Evolutionary conservation across 2,888 invertebrate species (phyloP), one percentile per base, ranked within the genome.

Genomic region (Pseudococcus viburni): DNA sequence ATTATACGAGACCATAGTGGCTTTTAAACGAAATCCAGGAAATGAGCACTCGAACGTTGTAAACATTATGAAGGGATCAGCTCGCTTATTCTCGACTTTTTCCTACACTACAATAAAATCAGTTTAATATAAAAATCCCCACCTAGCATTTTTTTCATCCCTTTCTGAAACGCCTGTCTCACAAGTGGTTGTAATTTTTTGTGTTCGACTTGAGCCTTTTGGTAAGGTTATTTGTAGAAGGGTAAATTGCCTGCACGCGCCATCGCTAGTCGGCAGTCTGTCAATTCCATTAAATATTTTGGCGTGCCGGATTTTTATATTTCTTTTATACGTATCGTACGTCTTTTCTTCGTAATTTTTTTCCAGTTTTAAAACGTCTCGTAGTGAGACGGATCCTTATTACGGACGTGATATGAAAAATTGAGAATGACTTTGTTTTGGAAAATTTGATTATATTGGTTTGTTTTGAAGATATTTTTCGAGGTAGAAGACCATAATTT

Each of bases 181-280:
- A 73, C 68, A 73, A 73, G 68, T 73, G 68, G 68, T 73, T 73
- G 68, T 73, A 33, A 73, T 73, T 73, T 73, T 73, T 73, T 73
- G 68, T 73, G 68, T 73, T 73, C 68, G 33, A 73, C 26, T 73
- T 33, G 26, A 73, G 33, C 26, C 68, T 73, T 33, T 73, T 73
- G 26, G 33, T 73, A 33, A 73, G 4, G 33, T 73, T 73, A 73
- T 73, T 73, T 73, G 68, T 73, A 73, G 68, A 73, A 73, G 68
- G 33, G 68, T 73, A 73, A 33, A 26, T 73, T 33, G 68, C 68
- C 26, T 73, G 68, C 68, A 73, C 68, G 68, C 33, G 68, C 68
- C 68, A 33, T 33, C 26, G 26, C 26, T 33, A 33, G 26, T 33
- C 26, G 26, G 26, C 26, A 33, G 15, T 33, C 33, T 26, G 33